Evolutionary conservation across 2,113 vertebrate genomes (phyloP).

Genomic region (Phaetusa simplex): DNA sequence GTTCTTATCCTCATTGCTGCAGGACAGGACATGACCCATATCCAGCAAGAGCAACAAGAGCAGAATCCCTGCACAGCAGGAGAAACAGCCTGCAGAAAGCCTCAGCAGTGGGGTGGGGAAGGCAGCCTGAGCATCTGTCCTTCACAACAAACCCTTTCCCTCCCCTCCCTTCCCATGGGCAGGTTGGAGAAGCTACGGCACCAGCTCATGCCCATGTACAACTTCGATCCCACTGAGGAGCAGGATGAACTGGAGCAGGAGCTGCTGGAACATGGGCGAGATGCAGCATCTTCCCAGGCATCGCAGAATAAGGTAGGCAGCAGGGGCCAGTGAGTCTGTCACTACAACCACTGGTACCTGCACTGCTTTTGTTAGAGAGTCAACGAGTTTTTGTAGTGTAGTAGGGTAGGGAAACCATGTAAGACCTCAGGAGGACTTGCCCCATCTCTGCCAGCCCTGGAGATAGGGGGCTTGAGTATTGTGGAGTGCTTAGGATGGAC

Average conservation of each 20-base stretch:
- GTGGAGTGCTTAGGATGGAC: background rate
- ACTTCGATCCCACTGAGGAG: conserved; percentile 95
- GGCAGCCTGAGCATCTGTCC: background rate
- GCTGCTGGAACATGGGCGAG: conserved; percentile 90
- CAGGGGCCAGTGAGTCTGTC: background rate
- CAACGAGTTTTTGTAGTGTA: background rate
- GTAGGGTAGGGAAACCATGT: background rate
- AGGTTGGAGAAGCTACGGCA: conserved; percentile 96
- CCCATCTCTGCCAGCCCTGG: background rate
- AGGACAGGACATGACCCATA: background rate
- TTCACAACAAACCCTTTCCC: background rate
- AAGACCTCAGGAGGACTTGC: background rate
- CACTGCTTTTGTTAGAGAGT: background rate
- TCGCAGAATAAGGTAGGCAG: conserved; percentile 58
- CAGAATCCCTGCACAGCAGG: background rate
- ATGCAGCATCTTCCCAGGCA: conserved; percentile 74
- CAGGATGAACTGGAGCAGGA: conserved; percentile 98
- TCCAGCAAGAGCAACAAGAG: background rate
- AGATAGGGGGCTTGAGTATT: background rate
- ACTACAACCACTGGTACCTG: background rate
- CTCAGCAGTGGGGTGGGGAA: background rate
- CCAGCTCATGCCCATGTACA: conserved; percentile 99
- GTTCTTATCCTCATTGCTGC: background rate
- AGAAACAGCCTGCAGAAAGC: background rate
- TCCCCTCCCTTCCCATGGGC: background rate